A percentile compares a stretch with the other conserved stretches of the same genome.
These are phyloP conservation scores for Arctia plantaginis DNA, from an alignment of 2,888 invertebrate species.

Conservation along the genomic window DNA sequence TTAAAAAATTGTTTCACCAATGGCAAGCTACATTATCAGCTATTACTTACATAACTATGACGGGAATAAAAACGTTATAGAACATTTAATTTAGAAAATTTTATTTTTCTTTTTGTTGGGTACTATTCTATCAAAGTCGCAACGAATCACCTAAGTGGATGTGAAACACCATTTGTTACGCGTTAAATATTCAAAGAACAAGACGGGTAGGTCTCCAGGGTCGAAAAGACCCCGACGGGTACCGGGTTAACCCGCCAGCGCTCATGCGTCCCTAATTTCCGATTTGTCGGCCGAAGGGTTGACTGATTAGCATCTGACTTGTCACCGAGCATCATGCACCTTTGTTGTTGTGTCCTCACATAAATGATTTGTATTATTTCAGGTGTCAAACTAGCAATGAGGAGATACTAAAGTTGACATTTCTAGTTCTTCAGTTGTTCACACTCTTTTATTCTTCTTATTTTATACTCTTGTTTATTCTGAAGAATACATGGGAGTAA, in stretches of 20 bases:
- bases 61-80: too few species aligned
- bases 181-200: conserved; percentile 85
- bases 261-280: conserved; percentile 85
- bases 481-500: too few species aligned
- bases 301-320: conserved; percentile 85
- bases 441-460: not conserved
- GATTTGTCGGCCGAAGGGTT: conserved; percentile 85
- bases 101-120: conserved; percentile 12
- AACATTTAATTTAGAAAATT: not conserved
- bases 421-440: not conserved
- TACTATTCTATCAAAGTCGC: conserved; percentile 27
- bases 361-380: conserved; percentile 58
- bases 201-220: conserved; percentile 76
- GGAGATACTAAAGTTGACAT: conserved; percentile 25
- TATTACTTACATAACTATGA: too few species aligned
- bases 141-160: conserved; percentile 45
- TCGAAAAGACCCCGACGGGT: conserved; percentile 65
- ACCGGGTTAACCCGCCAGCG: conserved; percentile 80
- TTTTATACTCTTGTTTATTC: too few species aligned
- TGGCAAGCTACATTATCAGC: too few species aligned
- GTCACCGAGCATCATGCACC: conserved; percentile 77
- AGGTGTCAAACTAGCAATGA: conserved; percentile 60
- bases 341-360: conserved; percentile 68
- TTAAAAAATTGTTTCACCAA: too few species aligned
- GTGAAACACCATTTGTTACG: conserved; percentile 71